Evolutionary conservation across 2,888 invertebrate species (phyloP).

Genomic region (Plemyria rubiginata): DNA sequence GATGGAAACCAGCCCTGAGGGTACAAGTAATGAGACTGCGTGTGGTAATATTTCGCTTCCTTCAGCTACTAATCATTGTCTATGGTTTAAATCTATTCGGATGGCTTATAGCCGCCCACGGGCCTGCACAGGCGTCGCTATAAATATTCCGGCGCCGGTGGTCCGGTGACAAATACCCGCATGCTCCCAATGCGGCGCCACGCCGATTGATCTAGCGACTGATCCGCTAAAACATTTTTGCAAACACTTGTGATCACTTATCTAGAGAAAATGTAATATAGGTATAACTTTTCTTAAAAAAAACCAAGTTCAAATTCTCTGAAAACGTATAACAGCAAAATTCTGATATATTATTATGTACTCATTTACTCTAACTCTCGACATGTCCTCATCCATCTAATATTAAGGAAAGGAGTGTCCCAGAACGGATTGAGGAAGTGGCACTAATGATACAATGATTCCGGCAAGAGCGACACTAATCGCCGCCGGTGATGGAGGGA

Average conservation of each 20-base stretch:
- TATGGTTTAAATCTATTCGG: slow-evolving; percentile 54
- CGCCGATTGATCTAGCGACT: slow-evolving; percentile 78
- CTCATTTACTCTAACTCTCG: too few relatives aligned
- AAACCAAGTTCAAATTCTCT: too few relatives aligned
- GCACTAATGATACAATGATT: slow-evolving; percentile 74
- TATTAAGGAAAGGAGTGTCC: slow-evolving; percentile 37
- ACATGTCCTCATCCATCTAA: slow-evolving; percentile 43
- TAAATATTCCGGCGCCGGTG: slow-evolving; percentile 82
- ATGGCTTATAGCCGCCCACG: slow-evolving; percentile 69
- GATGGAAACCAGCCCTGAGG: slow-evolving; percentile 39
- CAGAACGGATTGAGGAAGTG: slow-evolving; percentile 64
- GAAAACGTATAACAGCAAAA: too few relatives aligned
- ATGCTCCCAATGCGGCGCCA: slow-evolving; percentile 72
- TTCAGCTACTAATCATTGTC: slow-evolving; percentile 54
- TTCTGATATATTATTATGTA: too few relatives aligned
- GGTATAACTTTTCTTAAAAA: too few relatives aligned
- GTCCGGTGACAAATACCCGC: slow-evolving; percentile 82
- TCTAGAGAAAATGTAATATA: too few relatives aligned
- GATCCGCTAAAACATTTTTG: slow-evolving; percentile 59
- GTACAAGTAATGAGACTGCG: slow-evolving; percentile 45
- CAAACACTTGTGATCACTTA: too few relatives aligned
- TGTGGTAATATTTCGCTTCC: slow-evolving; percentile 47
- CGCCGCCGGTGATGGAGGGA: slow-evolving; percentile 59
- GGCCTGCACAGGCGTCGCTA: slow-evolving; percentile 73
- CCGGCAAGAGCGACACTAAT: slow-evolving; percentile 71